These are phyloP conservation scores for Alcedo quadribrachys DNA, from an alignment of 2,797 vertebrate species.

Conservation along the genomic window DNA sequence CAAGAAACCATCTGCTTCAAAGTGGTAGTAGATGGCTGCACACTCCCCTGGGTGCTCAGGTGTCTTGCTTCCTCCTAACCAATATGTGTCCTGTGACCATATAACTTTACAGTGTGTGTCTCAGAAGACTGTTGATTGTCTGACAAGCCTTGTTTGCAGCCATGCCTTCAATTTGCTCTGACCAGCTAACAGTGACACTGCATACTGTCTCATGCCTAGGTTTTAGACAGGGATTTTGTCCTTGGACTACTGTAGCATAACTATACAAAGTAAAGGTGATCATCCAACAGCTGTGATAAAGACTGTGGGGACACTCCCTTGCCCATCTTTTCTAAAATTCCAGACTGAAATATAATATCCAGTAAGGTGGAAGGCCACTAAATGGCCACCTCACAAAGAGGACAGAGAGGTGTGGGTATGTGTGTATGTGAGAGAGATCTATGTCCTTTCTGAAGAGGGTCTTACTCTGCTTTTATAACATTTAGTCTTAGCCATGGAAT, in stretches of 20 bases:
- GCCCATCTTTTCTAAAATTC: background rate
- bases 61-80: background rate
- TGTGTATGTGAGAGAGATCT: background rate
- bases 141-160: background rate
- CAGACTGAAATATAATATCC: background rate
- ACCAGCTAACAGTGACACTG: background rate
- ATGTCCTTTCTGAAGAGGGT: background rate
- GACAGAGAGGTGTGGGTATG: too few relatives aligned
- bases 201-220: background rate
- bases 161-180: background rate
- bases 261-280: background rate
- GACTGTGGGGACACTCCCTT: background rate
- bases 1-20: background rate
- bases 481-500: background rate
- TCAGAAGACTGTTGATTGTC: background rate
- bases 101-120: background rate
- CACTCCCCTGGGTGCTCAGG: background rate
- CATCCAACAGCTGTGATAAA: background rate
- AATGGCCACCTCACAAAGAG: background rate
- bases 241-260: background rate
- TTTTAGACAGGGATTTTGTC: background rate
- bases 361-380: background rate
- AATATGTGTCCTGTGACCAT: background rate
- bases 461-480: background rate
- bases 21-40: rapidly evolving